A percentile compares a stretch with the other conserved stretches of the same genome.
Evolutionary conservation across 2,113 vertebrate genomes (phyloP).

Genomic region (Phocoena sinus): DNA sequence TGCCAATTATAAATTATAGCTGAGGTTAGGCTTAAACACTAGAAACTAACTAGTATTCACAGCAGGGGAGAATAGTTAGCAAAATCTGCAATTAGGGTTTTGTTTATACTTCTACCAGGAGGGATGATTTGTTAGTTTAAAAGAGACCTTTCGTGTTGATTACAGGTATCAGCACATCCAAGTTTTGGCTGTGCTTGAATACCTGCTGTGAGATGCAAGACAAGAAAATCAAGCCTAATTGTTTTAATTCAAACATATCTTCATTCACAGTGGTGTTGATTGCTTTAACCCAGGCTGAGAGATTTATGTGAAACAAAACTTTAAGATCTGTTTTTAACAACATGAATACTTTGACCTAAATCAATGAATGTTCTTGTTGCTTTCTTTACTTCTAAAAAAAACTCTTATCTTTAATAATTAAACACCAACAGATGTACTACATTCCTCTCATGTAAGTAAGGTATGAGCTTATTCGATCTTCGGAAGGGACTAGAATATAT

Average conservation of each 20-base stretch:
- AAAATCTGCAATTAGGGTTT: slow-evolving; percentile 59
- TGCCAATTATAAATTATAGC: slow-evolving; percentile 43
- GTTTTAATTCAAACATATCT: slow-evolving; percentile 48
- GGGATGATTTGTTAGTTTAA: slow-evolving; percentile 64
- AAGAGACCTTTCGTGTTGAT: slow-evolving; percentile 37
- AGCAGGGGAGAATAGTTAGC: slow-evolving; percentile 54
- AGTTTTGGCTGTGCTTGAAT: neutral
- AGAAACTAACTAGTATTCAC: slow-evolving; percentile 41
- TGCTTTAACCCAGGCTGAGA: neutral
- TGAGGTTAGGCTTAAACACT: neutral
- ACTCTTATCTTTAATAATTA: neutral
- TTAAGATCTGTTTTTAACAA: neutral
- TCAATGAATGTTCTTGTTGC: neutral
- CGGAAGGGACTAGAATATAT: neutral
- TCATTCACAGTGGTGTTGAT: neutral
- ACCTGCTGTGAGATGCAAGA: slow-evolving; percentile 46
- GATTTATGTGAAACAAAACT: neutral
- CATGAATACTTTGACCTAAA: neutral
- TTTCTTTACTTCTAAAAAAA: neutral
- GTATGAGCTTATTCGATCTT: neutral
- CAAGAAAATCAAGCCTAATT: slow-evolving; percentile 18
- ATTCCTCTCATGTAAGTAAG: neutral
- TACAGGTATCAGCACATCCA: slow-evolving; percentile 57
- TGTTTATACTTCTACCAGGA: slow-evolving; percentile 62
- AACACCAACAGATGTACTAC: neutral